Evolutionary conservation across 2,888 invertebrate genomes (phyloP).

Genomic region (Stenodera caucasica): DNA sequence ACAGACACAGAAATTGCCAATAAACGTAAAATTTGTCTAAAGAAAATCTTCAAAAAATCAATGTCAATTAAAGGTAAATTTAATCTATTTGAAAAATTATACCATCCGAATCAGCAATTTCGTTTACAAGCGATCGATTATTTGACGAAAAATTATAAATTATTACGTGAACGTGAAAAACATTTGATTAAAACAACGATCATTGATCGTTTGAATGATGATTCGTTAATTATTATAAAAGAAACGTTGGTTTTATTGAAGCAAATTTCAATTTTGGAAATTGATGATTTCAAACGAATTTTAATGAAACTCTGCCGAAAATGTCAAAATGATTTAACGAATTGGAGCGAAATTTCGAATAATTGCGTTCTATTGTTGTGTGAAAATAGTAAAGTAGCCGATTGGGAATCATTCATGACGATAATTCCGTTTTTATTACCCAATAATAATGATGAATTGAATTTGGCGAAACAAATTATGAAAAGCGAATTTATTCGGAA

Average conservation of each 20-base stretch:
- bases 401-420: slow-evolving; percentile 62
- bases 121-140: slow-evolving; percentile 69
- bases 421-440: slow-evolving; percentile 68
- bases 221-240: slow-evolving; percentile 64
- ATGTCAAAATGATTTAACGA: slow-evolving; percentile 43
- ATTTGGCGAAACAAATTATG: slow-evolving; percentile 55
- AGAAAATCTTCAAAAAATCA: slow-evolving; percentile 41
- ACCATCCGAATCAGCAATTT: slow-evolving; percentile 69
- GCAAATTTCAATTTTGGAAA: slow-evolving; percentile 31
- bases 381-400: slow-evolving; percentile 46
- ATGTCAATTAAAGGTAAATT: slow-evolving; percentile 38
- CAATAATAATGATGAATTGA: slow-evolving; percentile 51
- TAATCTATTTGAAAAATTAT: slow-evolving; percentile 68
- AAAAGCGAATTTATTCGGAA: slow-evolving; percentile 54
- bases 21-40: slow-evolving; percentile 37
- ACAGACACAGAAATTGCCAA: slow-evolving; percentile 13
- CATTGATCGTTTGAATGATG: slow-evolving; percentile 68
- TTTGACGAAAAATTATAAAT: slow-evolving; percentile 60
- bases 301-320: slow-evolving; percentile 61
- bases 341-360: slow-evolving; percentile 54
- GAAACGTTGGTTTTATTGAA: slow-evolving; percentile 58
- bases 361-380: slow-evolving; percentile 38
- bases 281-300: slow-evolving; percentile 52
- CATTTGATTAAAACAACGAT: slow-evolving; percentile 68
- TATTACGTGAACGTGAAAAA: slow-evolving; percentile 58